Evolutionary conservation across 2,113 vertebrate genomes (phyloP), one percentile per base, ranked within the genome.

Genomic region (Columba janthina): DNA sequence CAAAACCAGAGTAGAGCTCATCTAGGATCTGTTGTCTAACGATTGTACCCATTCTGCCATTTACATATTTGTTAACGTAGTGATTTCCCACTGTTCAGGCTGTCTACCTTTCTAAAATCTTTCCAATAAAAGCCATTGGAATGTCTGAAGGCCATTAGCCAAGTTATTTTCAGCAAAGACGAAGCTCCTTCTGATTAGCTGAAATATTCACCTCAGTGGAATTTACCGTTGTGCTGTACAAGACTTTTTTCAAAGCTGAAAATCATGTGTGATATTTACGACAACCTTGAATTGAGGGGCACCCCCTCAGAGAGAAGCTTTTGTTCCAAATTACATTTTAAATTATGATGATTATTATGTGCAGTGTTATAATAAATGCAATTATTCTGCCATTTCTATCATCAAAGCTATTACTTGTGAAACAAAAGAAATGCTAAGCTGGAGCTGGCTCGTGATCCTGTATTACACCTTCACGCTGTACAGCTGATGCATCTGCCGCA

Each of bases 311-410:
- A 69, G 21, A 78, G 76, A 69, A 31, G 66, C 56, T 89, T 94
- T 94, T 91, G 58, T 93, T 89, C 80, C 57, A 67, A 92, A 75
- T 72, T 75, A 69, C 32, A 3, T 92, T 78, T 90, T 44, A 89
- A 93, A 77, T 56, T 0, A 66, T 12, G 20, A 58, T 31, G 19
- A 46, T 73, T 8, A 85, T 85, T 28, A 58, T 11, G 46, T 60
- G 56, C 22, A 5, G 18, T 83, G n/a, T n/a, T 92, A 77, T 40
- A 81, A 90, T 72, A 88, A 93, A 93, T 36, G 20, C 38, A 93
- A 86, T 86, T 94, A 74, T 83, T 90, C 85, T 93, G 65, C 79
- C 72, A 88, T 70, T 85, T 90, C 85, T 51, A 53, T 84, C 54
- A 53, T 84, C 54, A 90, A 83, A 91, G 76, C 51, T 88, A 83